phyloP scores from a whole-genome alignment of 53 echinoderm and acorn worm genomes.

The Echinometra lucunter region DNA sequence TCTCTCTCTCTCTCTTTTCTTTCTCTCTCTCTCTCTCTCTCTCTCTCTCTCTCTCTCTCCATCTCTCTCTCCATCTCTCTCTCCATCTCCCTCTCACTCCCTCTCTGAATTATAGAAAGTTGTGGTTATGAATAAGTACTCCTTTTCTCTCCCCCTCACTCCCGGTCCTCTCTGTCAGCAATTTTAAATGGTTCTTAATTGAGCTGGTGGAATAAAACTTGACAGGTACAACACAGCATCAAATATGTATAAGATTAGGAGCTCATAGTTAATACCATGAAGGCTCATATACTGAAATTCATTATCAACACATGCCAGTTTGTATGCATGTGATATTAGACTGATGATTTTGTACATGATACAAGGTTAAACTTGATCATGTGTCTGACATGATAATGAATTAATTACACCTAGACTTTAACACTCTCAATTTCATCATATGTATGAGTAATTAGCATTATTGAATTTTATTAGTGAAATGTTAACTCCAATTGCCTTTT shows the following conservation, averaged over 20 bases:
- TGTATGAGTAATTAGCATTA: neutral
- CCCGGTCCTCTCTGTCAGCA: neutral
- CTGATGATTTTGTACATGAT: neutral
- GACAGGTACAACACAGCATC: neutral
- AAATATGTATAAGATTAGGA: neutral
- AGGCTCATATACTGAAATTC: slow-evolving; percentile 34
- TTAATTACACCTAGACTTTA: neutral
- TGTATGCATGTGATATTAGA: neutral
- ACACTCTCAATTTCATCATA: neutral
- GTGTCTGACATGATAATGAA: neutral
- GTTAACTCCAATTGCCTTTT: neutral
- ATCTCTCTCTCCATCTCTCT: neutral
- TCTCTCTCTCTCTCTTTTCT: neutral
- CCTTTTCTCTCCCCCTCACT: slow-evolving; percentile 20
- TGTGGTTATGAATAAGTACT: no score
- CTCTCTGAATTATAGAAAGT: no score
- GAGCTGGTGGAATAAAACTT: neutral
- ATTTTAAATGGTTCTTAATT: slow-evolving; percentile 53
- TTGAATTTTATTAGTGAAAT: neutral
- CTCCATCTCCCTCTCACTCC: neutral
- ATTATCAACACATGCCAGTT: neutral
- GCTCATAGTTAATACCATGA: neutral
- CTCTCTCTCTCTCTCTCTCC: neutral
- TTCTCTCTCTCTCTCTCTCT: neutral
- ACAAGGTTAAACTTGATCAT: neutral